Conservation (phyloP, 64 coral and sea anemone genomes). For the Actinia equina region DNA sequence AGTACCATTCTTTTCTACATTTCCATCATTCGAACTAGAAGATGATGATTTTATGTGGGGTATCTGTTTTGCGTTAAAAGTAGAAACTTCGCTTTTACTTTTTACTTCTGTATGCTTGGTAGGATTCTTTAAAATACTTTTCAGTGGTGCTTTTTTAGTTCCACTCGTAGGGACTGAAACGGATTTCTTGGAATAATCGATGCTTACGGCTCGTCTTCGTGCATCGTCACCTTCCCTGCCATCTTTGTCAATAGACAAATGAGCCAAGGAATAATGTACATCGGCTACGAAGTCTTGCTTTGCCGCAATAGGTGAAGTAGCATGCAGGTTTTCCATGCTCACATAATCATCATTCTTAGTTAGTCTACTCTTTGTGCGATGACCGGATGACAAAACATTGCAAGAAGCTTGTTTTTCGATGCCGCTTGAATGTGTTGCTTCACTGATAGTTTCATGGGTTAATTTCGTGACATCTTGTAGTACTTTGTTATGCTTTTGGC, state of each 20-base stretch:
- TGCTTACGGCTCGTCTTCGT: not conserved
- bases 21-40: not conserved
- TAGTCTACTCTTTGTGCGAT: not conserved
- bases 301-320: not conserved
- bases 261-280: not conserved
- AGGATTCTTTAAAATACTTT: constrained; percentile 1
- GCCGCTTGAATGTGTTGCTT: not conserved
- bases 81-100: not conserved
- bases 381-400: not conserved
- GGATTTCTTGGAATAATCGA: not conserved
- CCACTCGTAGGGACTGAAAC: not conserved
- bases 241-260: not conserved
- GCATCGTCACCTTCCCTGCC: not conserved
- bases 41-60: not conserved
- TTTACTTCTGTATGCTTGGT: not conserved
- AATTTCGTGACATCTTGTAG: not conserved
- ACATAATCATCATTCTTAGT: constrained; percentile 25
- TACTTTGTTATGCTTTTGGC: constrained; percentile 7
- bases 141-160: not conserved
- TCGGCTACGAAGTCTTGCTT: not conserved
- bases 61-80: not conserved
- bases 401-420: not conserved
- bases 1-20: too few species aligned
- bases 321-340: constrained; percentile 3
- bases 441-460: not conserved